Conservation (phyloP, 1,140 invertebrate genomes). For the Neocloeon triangulifer region DNA sequence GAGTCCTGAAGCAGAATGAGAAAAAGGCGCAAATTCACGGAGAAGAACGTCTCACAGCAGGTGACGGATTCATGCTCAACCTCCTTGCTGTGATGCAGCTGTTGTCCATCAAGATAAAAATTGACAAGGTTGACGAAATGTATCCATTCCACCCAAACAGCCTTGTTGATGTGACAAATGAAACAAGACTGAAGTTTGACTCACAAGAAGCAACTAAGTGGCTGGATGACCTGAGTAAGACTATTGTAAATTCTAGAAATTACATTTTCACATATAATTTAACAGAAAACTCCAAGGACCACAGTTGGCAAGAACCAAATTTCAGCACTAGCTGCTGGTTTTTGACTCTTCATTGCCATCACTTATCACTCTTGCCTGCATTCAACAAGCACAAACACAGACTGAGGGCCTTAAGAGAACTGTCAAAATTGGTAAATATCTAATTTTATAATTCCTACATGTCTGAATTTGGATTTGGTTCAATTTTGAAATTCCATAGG, state of each 20-base stretch:
- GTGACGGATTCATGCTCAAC: slow-evolving; percentile 90
- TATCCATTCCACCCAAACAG: slow-evolving; percentile 71
- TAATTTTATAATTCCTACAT: too few species aligned
- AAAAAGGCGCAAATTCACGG: slow-evolving; percentile 73
- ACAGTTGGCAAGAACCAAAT: slow-evolving; percentile 52
- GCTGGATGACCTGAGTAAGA: slow-evolving; percentile 39
- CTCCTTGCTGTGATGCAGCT: slow-evolving; percentile 73
- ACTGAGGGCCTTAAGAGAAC: slow-evolving; percentile 56
- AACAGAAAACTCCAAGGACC: slow-evolving; percentile 22
- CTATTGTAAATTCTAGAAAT: slow-evolving; percentile 2
- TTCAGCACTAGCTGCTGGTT: slow-evolving; percentile 96
- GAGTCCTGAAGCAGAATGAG: slow-evolving; percentile 55
- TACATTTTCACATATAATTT: not conserved
- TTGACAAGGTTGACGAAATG: slow-evolving; percentile 59
- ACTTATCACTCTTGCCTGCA: slow-evolving; percentile 69
- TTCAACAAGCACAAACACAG: slow-evolving; percentile 70
- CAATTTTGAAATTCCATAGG: slow-evolving; percentile 9
- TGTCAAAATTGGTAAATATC: slow-evolving; percentile 51
- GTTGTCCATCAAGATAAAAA: slow-evolving; percentile 57
- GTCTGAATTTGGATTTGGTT: too few species aligned
- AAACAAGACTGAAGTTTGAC: slow-evolving; percentile 63
- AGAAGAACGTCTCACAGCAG: slow-evolving; percentile 61
- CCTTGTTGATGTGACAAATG: slow-evolving; percentile 53
- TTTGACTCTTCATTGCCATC: slow-evolving; percentile 79
- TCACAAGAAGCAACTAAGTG: slow-evolving; percentile 58